Base-by-base conservation (phyloP, 30 jellyfish, hydroid and myxozoan genomes). In the Turritopsis dohrnii region DNA sequence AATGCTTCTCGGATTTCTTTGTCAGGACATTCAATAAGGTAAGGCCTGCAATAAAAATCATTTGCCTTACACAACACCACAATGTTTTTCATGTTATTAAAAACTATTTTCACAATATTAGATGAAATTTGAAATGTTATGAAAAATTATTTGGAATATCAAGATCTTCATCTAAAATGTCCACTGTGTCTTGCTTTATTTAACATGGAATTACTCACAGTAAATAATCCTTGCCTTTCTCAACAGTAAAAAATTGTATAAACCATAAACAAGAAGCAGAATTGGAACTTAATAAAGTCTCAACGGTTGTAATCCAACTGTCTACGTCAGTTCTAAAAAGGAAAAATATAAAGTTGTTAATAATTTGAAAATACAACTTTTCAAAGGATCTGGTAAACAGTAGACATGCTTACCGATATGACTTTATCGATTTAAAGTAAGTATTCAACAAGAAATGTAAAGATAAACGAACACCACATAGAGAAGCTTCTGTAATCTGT, bases 371-470 rank as follows among this genome's bases (percentile, higher is more conserved):
- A 83, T 21, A 22, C 77, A 75, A 31, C 77, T 75, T n/a, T 31
- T 23, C 21, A 75, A 75, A 75, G 4, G 41, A 31, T 0, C 28
- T 31, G 60, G 23, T 84, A 16, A 79, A 29, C 79, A 79, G 9
- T 1, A 16, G n/a, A 74, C 17, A 0, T 41, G 1, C 87, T 75
- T 29, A 94, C 99, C 99, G 84, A 28, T 88, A 92, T 30, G 88
- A 85, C 71, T 94, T 88, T 1, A 96, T 74, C n/a, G 99, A 88
- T 73, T 95, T 84, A 79, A 94, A 89, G 74, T 94, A 94, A 8
- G 99, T 94, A 74, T 94, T 94, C 75, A 94, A 88, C n/a, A 94
- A 91, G 75, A 88, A 94, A 52, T 94, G 95, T 8, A 84, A 84
- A 26, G 96, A 90, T 18, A 94, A 82, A 71, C 87, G 96, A 65